Evolutionary conservation across 2,888 invertebrate species (phyloP).

Genomic region (Ditylenchus weischeri): DNA sequence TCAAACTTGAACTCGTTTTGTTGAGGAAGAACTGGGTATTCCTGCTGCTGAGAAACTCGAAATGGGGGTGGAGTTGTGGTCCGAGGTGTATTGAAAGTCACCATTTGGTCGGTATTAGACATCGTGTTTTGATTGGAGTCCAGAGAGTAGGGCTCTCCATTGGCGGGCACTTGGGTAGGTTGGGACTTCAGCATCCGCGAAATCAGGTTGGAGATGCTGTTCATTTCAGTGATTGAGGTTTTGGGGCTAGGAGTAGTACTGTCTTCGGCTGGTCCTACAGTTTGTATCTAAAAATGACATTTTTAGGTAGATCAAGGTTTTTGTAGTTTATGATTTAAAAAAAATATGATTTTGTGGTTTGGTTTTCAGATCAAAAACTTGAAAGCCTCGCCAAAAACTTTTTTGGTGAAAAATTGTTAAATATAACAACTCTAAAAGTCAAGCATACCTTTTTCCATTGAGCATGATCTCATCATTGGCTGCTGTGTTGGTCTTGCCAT

Average conservation of each 20-base stretch:
- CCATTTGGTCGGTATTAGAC: conserved; percentile 6
- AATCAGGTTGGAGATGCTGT: not conserved
- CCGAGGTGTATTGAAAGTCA: not conserved
- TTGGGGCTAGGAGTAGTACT: not conserved
- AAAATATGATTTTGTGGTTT: too few species aligned
- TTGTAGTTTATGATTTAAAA: too few species aligned
- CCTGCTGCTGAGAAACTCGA: not conserved
- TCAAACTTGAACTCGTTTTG: not conserved
- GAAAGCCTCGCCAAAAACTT: too few species aligned
- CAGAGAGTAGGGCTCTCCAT: not conserved
- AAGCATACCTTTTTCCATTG: conserved; percentile 21
- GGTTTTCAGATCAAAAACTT: too few species aligned
- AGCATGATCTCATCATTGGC: conserved; percentile 21
- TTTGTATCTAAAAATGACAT: too few species aligned
- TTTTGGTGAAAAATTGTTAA: too few species aligned
- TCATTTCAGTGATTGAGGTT: not conserved
- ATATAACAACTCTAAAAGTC: too few species aligned
- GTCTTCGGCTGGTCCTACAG: conserved; percentile 1
- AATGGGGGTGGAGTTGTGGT: not conserved
- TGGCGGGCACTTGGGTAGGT: conserved; percentile 11
- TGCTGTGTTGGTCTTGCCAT: not conserved
- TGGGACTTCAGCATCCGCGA: conserved; percentile 4
- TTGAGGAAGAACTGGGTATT: conserved; percentile 3
- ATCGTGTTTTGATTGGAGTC: not conserved
- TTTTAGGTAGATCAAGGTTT: too few species aligned